phyloP scores from a whole-genome alignment of 2,888 invertebrate species.

The Andrena bucephala region DNA sequence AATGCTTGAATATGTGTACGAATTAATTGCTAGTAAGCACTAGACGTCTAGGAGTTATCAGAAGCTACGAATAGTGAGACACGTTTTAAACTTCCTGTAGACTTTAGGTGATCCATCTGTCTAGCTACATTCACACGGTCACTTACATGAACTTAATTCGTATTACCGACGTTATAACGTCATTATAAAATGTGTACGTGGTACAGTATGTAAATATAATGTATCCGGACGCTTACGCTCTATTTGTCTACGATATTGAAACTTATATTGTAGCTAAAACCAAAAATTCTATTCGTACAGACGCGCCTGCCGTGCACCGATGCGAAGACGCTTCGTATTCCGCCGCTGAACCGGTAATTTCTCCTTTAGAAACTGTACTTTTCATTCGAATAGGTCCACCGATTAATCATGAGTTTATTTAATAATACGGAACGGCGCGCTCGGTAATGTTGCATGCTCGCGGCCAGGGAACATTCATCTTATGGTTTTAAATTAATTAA shows the following conservation, averaged over 20 bases:
- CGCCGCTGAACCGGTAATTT: neutral
- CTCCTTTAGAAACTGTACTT: neutral
- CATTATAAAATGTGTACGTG: constrained; percentile 38
- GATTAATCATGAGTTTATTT: neutral
- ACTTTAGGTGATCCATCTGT: neutral
- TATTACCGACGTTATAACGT: constrained; percentile 14
- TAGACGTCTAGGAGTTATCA: constrained; percentile 65
- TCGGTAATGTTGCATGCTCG: neutral
- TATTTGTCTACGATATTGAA: neutral
- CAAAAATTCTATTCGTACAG: constrained; percentile 19
- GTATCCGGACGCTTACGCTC: constrained; percentile 21
- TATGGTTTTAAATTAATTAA: constrained; percentile 22
- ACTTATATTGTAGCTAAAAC: constrained; percentile 12
- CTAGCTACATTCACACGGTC: constrained; percentile 24
- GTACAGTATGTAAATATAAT: constrained; percentile 22
- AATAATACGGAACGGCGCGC: neutral
- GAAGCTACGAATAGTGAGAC: constrained; percentile 36
- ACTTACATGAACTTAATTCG: constrained; percentile 30
- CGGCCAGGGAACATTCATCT: constrained; percentile 14
- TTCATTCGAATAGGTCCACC: neutral
- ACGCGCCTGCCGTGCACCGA: constrained; percentile 6
- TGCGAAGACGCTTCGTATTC: neutral
- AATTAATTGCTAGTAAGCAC: constrained; percentile 70
- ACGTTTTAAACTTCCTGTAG: constrained; percentile 4
- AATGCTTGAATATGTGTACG: constrained; percentile 65